Percentiles rank a stretch among this genome's conserved stretches.
phyloP scores from a whole-genome alignment of 1,140 invertebrate genomes.

The Stegodyphus dumicola region DNA sequence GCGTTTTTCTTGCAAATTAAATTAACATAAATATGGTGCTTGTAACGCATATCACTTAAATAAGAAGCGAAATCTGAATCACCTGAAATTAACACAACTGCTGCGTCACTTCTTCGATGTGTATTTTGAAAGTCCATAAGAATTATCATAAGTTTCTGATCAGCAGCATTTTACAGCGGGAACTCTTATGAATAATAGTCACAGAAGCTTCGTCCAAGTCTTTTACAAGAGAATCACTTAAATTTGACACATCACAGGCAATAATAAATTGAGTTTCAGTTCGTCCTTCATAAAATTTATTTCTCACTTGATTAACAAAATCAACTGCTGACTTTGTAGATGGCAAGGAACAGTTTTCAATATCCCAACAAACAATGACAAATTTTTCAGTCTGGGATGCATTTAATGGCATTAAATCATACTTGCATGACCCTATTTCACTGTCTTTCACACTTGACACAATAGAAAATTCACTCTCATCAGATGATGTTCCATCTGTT shows the following conservation, averaged over 20 bases:
- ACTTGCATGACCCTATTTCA: not conserved
- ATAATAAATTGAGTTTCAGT: constrained; percentile 60
- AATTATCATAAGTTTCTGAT: constrained; percentile 58
- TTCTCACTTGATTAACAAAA: constrained; percentile 57
- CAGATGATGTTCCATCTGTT: constrained; percentile 4
- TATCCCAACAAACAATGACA: constrained; percentile 62
- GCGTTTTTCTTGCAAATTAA: constrained; percentile 53
- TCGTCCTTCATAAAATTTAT: constrained; percentile 49
- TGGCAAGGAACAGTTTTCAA: constrained; percentile 63
- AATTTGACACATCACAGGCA: constrained; percentile 59
- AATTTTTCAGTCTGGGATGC: not conserved
- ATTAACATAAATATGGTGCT: constrained; percentile 39
- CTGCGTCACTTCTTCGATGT: not conserved
- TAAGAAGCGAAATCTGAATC: constrained; percentile 62
- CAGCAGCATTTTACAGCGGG: constrained; percentile 63
- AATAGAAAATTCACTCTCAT: constrained; percentile 38
- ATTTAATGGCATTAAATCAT: not conserved
- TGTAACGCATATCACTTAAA: constrained; percentile 56
- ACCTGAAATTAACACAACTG: constrained; percentile 62
- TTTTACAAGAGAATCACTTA: not conserved
- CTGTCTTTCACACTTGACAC: constrained; percentile 9
- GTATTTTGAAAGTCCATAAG: constrained; percentile 56
- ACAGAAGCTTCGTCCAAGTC: constrained; percentile 52
- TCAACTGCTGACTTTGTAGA: constrained; percentile 47
- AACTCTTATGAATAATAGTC: constrained; percentile 58